Evolutionary conservation across 2,888 invertebrate genomes (phyloP).

Genomic region (Drosophila demipolita): DNA sequence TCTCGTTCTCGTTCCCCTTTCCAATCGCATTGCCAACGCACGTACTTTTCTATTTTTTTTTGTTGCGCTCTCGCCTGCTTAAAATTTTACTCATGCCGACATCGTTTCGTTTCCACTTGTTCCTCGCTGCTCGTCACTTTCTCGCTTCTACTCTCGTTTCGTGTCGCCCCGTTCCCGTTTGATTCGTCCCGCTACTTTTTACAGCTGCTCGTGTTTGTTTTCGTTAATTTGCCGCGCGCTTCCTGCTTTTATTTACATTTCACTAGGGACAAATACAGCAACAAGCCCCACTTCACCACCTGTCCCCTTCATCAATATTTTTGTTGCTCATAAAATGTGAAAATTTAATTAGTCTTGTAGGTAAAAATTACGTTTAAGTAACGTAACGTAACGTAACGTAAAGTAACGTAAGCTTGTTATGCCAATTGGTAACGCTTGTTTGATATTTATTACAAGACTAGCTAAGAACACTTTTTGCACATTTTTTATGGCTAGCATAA

Average conservation of each 20-base stretch:
- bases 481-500: constrained; percentile 29
- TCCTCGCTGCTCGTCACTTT: background rate
- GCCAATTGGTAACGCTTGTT: constrained; percentile 12
- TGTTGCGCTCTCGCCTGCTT: constrained; percentile 54
- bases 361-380: constrained; percentile 71
- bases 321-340: constrained; percentile 68
- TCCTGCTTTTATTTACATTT: constrained; percentile 69
- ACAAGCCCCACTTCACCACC: background rate
- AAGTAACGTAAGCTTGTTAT: constrained; percentile 12
- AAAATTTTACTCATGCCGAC: constrained; percentile 74
- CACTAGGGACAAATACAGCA: constrained; percentile 28
- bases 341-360: constrained; percentile 79
- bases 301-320: background rate
- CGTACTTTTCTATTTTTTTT: constrained; percentile 59
- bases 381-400: background rate
- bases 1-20: background rate
- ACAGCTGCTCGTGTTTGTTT: constrained; percentile 73
- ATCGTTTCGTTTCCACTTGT: constrained; percentile 26
- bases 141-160: constrained; percentile 1
- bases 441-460: constrained; percentile 22
- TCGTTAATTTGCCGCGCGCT: constrained; percentile 63
- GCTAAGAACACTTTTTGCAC: constrained; percentile 3
- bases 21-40: constrained; percentile 30
- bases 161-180: constrained; percentile 2
- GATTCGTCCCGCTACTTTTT: constrained; percentile 29